Evolutionary conservation across 2,113 vertebrate species (phyloP).

Genomic region (Cyprinodon variegatus): DNA sequence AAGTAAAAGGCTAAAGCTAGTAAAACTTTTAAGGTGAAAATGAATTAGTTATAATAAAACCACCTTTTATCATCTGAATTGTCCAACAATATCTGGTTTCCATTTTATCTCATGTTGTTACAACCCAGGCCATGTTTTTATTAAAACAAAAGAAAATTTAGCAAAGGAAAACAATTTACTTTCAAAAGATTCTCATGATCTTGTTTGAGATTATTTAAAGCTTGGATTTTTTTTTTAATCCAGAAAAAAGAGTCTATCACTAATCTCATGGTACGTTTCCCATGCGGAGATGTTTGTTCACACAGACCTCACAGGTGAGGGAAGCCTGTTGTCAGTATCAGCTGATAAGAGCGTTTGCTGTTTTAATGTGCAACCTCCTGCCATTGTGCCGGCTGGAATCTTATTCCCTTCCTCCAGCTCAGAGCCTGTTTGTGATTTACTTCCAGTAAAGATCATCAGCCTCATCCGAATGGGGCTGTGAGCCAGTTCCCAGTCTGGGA

Average conservation of each 20-base stretch:
- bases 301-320: conserved; percentile 38
- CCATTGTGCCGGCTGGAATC: conserved; percentile 45
- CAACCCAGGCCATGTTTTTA: neutral
- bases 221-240: neutral
- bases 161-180: neutral
- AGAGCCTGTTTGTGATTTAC: conserved; percentile 42
- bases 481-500: conserved; percentile 17
- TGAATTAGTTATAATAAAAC: neutral
- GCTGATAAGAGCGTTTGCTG: conserved; percentile 40
- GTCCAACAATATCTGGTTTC: neutral
- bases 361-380: conserved; percentile 46
- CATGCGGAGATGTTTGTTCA: conserved; percentile 4
- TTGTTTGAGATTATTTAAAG: neutral
- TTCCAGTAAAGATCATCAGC: conserved; percentile 50
- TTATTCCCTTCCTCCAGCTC: conserved; percentile 44
- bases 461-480: conserved; percentile 8
- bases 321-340: conserved; percentile 32
- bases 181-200: neutral
- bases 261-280: neutral
- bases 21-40: neutral
- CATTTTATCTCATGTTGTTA: neutral
- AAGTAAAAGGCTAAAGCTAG: neutral
- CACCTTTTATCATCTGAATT: neutral
- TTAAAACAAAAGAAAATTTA: neutral
- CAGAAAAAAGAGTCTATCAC: neutral